Evolutionary conservation across 2,797 vertebrate genomes (phyloP), one percentile per base, ranked within the genome.

Genomic region (Acanthornis magna): DNA sequence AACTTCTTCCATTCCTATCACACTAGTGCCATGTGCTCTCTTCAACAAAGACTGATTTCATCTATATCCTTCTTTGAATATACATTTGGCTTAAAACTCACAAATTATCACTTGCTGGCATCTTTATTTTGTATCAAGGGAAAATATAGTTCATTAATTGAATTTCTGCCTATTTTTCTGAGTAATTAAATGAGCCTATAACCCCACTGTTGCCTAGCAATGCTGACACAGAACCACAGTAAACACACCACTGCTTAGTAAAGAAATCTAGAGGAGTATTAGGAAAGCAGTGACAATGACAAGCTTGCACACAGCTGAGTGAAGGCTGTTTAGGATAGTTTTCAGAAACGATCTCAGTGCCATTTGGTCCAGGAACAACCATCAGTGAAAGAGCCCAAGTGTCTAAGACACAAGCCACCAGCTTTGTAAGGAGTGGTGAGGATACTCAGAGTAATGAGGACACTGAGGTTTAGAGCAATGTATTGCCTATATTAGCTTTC

Each of bases 181-280:
- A 72, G 34, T 21, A 86, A 55, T 45, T 75, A 86, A 68, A 66
- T 42, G 43, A 76, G 12, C n/a, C 30, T 68, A 16, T 78, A 62
- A 81, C 22, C 55, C 22, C 51, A 65, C 26, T 40, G 86, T 95
- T 94, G 79, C 74, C 83, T 95, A 96, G 87, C 81, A 94, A 94
- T 91, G 65, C 45, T 71, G 43, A 23, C 48, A 29, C 34, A 68
- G 27, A 54, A 61, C 29, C 14, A 42, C 23, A 34, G 45, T 10
- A 72, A 43, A 23, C 15, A 54, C 25, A 62, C 18, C 8, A n/a
- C 21, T 84, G 51, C 42, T 32, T 53, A 23, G 42, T 58, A 18
- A 58, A 77, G 80, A 40, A 53, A 7, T 4, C 36, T 18, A n/a
- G 9, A 62, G 21, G 6, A 47, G 18, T 63, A 21, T 67, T 57